Percentiles rank a stretch among this genome's conserved stretches.
Conservation (phyloP, 2,113 vertebrate species). For the Percopsis transmontana region DNA sequence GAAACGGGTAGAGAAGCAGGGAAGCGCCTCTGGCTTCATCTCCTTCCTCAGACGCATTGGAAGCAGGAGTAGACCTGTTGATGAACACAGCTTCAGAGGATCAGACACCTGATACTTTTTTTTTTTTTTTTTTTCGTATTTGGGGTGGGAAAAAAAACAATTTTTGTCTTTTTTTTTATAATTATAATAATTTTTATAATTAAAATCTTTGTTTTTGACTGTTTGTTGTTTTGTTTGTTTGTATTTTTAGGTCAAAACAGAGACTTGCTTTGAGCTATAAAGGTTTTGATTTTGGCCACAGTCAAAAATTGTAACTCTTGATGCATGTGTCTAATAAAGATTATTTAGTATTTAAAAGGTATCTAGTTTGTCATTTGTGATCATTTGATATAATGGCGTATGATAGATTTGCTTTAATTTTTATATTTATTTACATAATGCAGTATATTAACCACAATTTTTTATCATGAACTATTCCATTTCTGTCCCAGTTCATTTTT, state of each 20-base stretch:
- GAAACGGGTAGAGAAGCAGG: slow-evolving; percentile 33
- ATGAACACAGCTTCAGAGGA: slow-evolving; percentile 32
- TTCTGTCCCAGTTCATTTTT: too few species aligned
- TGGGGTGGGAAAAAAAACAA: too few species aligned
- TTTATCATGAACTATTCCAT: too few species aligned
- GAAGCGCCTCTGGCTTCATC: slow-evolving; percentile 55
- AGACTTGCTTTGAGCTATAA: slow-evolving; percentile 69
- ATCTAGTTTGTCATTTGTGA: not conserved
- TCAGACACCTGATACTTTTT: slow-evolving; percentile 27
- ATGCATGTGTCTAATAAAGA: not conserved
- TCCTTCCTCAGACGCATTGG: slow-evolving; percentile 77
- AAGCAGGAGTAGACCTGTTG: slow-evolving; percentile 47
- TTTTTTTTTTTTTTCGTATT: not conserved
- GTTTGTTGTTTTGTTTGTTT: slow-evolving; percentile 31
- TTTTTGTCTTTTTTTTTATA: slow-evolving; percentile 6
- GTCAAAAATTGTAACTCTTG: slow-evolving; percentile 30
- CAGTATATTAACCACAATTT: too few species aligned
- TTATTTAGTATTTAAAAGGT: not conserved
- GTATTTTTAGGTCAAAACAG: slow-evolving; percentile 50
- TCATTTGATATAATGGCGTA: too few species aligned
- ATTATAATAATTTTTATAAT: slow-evolving; percentile 1
- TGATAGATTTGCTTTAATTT: too few species aligned
- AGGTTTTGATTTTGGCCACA: slow-evolving; percentile 35
- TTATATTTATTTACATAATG: too few species aligned
- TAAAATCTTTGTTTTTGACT: slow-evolving; percentile 30